phyloP scores from a whole-genome alignment of 2,113 vertebrate genomes.

The Brachypteracias leptosomus region DNA sequence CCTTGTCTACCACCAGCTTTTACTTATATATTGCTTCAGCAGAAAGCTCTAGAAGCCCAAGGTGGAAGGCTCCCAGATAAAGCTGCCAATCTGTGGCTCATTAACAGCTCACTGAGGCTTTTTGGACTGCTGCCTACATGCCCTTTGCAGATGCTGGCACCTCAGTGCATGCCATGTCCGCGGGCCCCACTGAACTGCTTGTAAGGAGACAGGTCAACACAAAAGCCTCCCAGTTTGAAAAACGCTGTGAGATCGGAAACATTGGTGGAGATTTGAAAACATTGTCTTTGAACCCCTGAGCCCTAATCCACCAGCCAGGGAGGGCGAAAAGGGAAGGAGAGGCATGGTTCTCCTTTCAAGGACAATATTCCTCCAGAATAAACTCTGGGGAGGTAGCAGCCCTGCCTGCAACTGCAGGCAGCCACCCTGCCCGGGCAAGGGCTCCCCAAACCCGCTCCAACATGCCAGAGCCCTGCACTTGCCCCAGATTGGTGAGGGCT shows the following conservation, averaged over 20 bases:
- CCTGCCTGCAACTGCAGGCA: constrained; percentile 29
- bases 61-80: background rate
- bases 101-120: background rate
- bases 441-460: background rate
- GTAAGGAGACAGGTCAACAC: background rate
- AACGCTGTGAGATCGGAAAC: accelerated
- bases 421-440: constrained; percentile 18
- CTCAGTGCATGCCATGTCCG: accelerated
- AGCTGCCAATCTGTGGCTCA: background rate
- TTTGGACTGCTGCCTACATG: background rate
- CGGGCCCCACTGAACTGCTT: background rate
- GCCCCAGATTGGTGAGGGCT: background rate
- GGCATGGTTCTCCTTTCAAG: background rate
- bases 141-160: background rate
- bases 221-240: background rate
- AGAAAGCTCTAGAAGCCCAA: constrained; percentile 7
- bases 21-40: background rate
- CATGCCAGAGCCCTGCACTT: background rate
- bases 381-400: constrained; percentile 1
- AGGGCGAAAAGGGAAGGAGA: background rate
- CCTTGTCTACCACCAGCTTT: background rate
- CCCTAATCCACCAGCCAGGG: background rate
- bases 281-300: background rate
- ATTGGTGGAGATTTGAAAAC: accelerated
- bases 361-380: background rate